Base-by-base conservation (phyloP, 2,888 invertebrate genomes). In the Leptopilina drosophilae region DNA sequence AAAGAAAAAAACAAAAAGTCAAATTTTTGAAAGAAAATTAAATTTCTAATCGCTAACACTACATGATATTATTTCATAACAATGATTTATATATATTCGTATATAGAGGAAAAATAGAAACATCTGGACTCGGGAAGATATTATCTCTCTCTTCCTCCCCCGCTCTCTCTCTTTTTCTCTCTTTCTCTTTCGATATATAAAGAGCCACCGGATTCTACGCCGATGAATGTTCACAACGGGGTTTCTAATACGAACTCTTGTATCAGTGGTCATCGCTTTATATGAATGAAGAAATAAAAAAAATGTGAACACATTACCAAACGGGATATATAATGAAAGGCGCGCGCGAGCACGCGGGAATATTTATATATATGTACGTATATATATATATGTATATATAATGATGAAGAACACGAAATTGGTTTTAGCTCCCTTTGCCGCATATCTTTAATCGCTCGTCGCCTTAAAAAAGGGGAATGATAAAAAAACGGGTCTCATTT, bases 231-330 rank as follows among this genome's bases (percentile, higher is more conserved):
- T 73, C 73, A 12, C 73, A 33, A 49, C 56, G 33, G 73, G 73
- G 73, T n/a, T 53, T 33, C 73, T 73, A 73, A 73, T 73, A 56
- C 53, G 56, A 73, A 73, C 73, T 56, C 56, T 73, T 73, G 73
- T 73, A 73, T 73, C 73, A 73, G 53, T 73, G 56, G 56, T 73
- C 73, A 73, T 73, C 73, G 73, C 73, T 73, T 73, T 73, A 53
- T 73, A 73, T 73, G 73, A 73, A 73, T 73, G 73, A 26, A 73
- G 33, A 56, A 73, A 73, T 56, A 73, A 73, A 73, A 73, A 73
- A 49, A 49, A 11, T 49, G 33, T 33, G 56, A 33, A 33, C n/a
- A 73, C 56, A 73, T 73, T 56, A 73, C 56, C 56, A 26, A 73
- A 73, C 73, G 53, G 73, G 53, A 49, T 49, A 11, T 49, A 73